A percentile compares a stretch with the other conserved stretches of the same genome.
Evolutionary conservation across 2,797 vertebrate species (phyloP).

Genomic region (Centropyge bicolor): DNA sequence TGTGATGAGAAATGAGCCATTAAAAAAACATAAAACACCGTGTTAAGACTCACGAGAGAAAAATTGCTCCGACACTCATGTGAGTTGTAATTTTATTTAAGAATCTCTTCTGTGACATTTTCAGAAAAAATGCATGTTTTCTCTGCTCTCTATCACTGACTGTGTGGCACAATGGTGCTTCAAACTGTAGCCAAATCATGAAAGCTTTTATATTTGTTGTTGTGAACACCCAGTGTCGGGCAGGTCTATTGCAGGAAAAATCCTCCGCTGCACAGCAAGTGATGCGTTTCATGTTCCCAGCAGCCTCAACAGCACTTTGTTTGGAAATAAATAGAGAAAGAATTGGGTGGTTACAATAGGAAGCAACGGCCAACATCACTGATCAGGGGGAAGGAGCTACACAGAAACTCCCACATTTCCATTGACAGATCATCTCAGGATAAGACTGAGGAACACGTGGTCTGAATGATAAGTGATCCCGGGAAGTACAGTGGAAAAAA

Average conservation of each 20-base stretch:
- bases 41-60: background rate
- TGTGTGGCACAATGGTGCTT: slow-evolving; percentile 25
- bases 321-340: slow-evolving; percentile 38
- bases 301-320: slow-evolving; percentile 39
- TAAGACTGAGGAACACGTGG: slow-evolving; percentile 2
- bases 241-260: slow-evolving; percentile 47
- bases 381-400: slow-evolving; percentile 13
- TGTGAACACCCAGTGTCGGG: slow-evolving; percentile 34
- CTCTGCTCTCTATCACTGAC: slow-evolving; percentile 7
- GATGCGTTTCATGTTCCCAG: slow-evolving; percentile 55
- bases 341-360: background rate
- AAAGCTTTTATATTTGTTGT: slow-evolving; percentile 52
- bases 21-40: background rate
- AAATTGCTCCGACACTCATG: background rate
- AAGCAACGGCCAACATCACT: background rate
- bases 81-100: slow-evolving; percentile 12
- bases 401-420: slow-evolving; percentile 10
- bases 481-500: slow-evolving; percentile 17
- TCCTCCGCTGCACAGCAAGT: slow-evolving; percentile 52
- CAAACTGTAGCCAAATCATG: slow-evolving; percentile 34
- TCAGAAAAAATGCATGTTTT: slow-evolving; percentile 7
- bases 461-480: slow-evolving; percentile 40
- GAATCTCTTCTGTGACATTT: slow-evolving; percentile 36
- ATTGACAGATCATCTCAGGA: slow-evolving; percentile 1
- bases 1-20: slow-evolving; percentile 6